Conservation (phyloP, 2,113 vertebrate species). For the Epinephelus moara region DNA sequence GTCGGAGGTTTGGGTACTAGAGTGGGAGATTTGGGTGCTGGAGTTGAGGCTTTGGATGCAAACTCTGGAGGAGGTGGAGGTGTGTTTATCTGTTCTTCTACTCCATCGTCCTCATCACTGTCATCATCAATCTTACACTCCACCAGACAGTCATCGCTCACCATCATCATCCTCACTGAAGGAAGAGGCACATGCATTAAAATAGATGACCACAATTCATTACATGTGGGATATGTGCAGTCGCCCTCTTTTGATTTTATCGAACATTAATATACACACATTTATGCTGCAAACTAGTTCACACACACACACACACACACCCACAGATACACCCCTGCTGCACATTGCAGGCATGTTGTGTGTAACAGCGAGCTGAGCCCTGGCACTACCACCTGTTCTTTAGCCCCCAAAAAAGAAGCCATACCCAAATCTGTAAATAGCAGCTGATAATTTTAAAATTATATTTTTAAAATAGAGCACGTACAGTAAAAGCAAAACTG, state of each 20-base stretch:
- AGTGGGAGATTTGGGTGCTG: slow-evolving; percentile 45
- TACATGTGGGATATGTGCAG: background rate
- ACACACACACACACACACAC: slow-evolving; percentile 9
- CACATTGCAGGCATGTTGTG: slow-evolving; percentile 21
- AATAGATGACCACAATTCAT: background rate
- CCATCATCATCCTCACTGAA: slow-evolving; percentile 81
- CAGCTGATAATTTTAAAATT: slow-evolving; percentile 48
- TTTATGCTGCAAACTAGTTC: background rate
- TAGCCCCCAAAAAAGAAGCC: slow-evolving; percentile 62
- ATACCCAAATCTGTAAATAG: slow-evolving; percentile 72
- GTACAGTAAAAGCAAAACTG: background rate
- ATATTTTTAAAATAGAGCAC: slow-evolving; percentile 4
- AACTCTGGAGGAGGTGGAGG: slow-evolving; percentile 79
- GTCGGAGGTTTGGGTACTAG: slow-evolving; percentile 50
- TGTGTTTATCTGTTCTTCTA: slow-evolving; percentile 61
- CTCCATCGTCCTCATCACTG: slow-evolving; percentile 54
- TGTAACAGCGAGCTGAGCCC: slow-evolving; percentile 43
- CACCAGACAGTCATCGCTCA: slow-evolving; percentile 83
- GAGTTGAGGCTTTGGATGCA: slow-evolving; percentile 65
- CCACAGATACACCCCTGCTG: slow-evolving; percentile 12
- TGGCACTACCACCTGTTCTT: slow-evolving; percentile 67
- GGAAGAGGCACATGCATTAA: slow-evolving; percentile 8
- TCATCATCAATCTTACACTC: slow-evolving; percentile 84
- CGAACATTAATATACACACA: background rate
- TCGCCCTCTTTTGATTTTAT: background rate